Evolutionary conservation across 2,888 invertebrate species (phyloP), one percentile per base, ranked within the genome.

Genomic region (Lithophane socia): DNA sequence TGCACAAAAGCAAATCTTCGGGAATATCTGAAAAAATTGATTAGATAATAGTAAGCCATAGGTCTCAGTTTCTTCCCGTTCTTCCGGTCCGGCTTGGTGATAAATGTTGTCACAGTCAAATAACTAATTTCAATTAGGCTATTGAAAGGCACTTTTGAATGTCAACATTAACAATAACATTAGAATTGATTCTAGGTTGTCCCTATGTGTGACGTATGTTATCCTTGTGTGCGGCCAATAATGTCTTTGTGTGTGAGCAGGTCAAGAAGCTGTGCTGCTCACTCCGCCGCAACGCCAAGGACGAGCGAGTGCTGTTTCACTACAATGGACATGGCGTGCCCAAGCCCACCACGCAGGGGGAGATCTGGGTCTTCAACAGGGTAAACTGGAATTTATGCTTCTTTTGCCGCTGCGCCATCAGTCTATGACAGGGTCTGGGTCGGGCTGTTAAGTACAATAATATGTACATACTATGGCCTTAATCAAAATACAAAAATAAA

Each of bases 311-410:
- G 58, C 96, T 99, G 73, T 99, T 99, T 96, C 99, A 99, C 95
- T 99, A 99, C 95, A 99, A 99, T 95, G 99, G 99, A 0, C 99
- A 99, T 94, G 99, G 99, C 24, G 99, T 99, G 79, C 99, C 99
- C 63, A 98, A 98, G 94, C 99, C 99, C 54, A 99, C 99, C 16
- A 97, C 98, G 29, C 99, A 99, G 96, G 99, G 99, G 13, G 99
- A 99, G 97, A 99, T 99, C 90, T 99, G 99, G 99, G 99, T 99
- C 7, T 99, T 99, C 96, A 99, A 99, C 96, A 98, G 98, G 96
- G 99, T 99, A 93, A 93, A 96, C 90, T 10, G 16, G 1, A 69
- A 54, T 42, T n/a, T 18, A 68, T 29, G 0, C 13, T 44, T 52
- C 1, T 44, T 52, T 47, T 37, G 13, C 13, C 29, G 21, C 29